Conservation (phyloP, 2,113 vertebrate genomes). For the Myanophis thanlyinensis region DNA sequence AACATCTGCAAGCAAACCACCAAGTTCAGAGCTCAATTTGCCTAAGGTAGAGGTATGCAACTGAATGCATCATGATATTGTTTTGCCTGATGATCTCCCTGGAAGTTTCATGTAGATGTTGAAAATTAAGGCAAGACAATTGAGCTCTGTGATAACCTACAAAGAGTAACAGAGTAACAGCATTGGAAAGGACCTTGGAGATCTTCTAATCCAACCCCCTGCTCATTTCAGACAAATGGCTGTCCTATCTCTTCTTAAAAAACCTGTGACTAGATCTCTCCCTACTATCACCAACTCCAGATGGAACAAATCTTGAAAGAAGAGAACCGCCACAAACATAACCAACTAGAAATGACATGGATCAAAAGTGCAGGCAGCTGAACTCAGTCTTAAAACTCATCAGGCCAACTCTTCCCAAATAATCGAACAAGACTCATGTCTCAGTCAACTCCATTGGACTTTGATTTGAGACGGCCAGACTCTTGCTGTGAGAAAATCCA, state of each 20-base stretch:
- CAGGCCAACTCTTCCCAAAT: neutral
- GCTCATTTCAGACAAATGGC: neutral
- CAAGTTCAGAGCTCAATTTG: neutral
- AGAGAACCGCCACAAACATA: neutral
- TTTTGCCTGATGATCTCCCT: neutral
- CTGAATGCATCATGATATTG: neutral
- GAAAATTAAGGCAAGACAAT: neutral
- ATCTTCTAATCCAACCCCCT: neutral
- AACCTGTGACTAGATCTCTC: neutral
- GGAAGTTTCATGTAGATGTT: neutral
- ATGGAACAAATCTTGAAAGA: neutral
- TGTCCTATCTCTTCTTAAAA: neutral
- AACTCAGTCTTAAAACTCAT: neutral
- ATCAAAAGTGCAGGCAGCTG: neutral
- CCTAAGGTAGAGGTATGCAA: neutral
- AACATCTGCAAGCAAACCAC: neutral
- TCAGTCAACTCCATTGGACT: neutral
- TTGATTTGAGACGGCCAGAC: neutral
- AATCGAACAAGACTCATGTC: neutral
- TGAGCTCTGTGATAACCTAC: neutral
- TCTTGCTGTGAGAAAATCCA: neutral
- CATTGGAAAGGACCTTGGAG: neutral
- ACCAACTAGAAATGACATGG: neutral
- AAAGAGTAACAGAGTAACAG: neutral
- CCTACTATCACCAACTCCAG: neutral